Conservation (phyloP, 2,888 invertebrate species). For the Pachydiplax longipennis region DNA sequence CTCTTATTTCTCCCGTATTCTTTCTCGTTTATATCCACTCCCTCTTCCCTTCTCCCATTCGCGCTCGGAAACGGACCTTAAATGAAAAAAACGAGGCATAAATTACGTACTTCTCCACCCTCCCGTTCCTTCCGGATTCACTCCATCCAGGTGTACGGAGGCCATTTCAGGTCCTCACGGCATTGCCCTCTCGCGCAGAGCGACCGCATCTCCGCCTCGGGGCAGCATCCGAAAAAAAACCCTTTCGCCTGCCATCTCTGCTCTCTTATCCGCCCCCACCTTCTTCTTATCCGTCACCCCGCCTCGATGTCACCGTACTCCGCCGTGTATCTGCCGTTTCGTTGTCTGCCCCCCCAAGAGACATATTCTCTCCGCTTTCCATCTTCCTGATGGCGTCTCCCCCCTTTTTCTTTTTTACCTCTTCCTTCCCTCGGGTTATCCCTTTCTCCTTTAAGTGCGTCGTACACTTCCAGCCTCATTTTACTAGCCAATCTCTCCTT, state of each 20-base stretch:
- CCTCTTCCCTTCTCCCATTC: not conserved
- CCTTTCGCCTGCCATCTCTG: no score
- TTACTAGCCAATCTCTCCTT: slow-evolving; percentile 23
- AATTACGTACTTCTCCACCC: not conserved
- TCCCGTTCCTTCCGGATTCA: not conserved
- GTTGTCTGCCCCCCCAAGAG: not conserved
- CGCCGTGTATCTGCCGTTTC: slow-evolving; percentile 3
- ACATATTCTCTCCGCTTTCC: not conserved
- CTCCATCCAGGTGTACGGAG: not conserved
- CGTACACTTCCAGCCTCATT: slow-evolving; percentile 3
- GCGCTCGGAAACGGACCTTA: not conserved
- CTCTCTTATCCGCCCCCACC: not conserved
- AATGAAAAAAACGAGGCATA: not conserved
- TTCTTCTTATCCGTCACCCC: not conserved
- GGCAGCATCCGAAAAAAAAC: not conserved
- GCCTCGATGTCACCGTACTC: not conserved
- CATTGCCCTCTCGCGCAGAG: not conserved
- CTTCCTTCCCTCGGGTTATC: not conserved
- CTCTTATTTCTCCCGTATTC: not conserved
- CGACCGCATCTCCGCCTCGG: not conserved
- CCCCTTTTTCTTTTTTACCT: not conserved
- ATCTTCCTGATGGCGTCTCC: not conserved
- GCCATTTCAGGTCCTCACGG: not conserved
- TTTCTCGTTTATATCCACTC: not conserved
- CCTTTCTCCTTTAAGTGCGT: not conserved